These are phyloP conservation scores for Megathymus violae DNA, from an alignment of 1,140 invertebrate species.

Conservation along the genomic window DNA sequence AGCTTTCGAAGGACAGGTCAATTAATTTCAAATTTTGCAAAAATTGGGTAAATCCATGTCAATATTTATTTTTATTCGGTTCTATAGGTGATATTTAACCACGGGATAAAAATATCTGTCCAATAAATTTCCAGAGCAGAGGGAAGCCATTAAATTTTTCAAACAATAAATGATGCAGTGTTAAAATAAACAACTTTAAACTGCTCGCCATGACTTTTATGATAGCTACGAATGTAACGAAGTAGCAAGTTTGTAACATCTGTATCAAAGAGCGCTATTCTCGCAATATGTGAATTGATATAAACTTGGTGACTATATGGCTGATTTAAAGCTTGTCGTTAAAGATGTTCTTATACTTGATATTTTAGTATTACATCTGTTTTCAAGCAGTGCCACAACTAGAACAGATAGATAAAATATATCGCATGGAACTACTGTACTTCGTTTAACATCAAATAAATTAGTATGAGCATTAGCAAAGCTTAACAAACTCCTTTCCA, in stretches of 20 bases:
- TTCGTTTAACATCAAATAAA: too few relatives aligned
- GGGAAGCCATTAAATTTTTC: slow-evolving; percentile 17
- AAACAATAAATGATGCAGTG: slow-evolving; percentile 27
- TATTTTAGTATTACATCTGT: background rate
- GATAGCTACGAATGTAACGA: slow-evolving; percentile 21
- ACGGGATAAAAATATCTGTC: slow-evolving; percentile 1
- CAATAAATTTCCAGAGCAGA: background rate
- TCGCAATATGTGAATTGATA: slow-evolving; percentile 25
- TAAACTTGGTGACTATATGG: slow-evolving; percentile 5
- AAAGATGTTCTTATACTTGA: background rate
- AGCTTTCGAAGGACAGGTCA: too few relatives aligned
- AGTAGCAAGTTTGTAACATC: slow-evolving; percentile 19
- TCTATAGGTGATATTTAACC: background rate
- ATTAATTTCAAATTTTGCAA: too few relatives aligned
- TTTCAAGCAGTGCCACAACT: background rate
- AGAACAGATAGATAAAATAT: too few relatives aligned
- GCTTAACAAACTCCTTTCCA: too few relatives aligned
- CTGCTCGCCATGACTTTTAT: slow-evolving; percentile 24
- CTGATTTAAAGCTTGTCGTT: background rate
- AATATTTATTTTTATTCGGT: too few relatives aligned
- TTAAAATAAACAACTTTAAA: slow-evolving; percentile 27
- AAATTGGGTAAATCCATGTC: too few relatives aligned
- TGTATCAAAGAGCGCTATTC: slow-evolving; percentile 19
- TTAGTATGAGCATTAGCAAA: too few relatives aligned
- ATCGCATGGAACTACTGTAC: too few relatives aligned